A percentile compares a stretch with the other conserved stretches of the same genome.
Conservation (phyloP, 2,113 vertebrate species). For the Ochotona curzoniae region DNA sequence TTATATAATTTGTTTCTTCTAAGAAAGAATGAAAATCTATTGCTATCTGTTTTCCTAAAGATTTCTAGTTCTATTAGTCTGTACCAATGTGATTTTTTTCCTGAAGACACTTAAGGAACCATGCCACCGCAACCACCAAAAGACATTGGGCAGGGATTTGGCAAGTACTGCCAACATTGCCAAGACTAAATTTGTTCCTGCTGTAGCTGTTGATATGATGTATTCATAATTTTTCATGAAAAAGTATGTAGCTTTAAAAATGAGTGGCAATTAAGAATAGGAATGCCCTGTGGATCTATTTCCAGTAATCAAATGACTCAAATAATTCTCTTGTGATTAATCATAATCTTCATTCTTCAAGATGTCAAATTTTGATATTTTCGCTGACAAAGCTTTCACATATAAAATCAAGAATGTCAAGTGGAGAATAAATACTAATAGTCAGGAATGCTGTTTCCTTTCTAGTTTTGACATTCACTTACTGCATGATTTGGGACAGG, state of each 20-base stretch:
- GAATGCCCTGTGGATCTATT: not conserved
- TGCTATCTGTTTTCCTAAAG: not conserved
- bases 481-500: slow-evolving; percentile 9
- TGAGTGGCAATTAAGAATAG: not conserved
- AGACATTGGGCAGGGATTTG: not conserved
- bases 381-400: not conserved
- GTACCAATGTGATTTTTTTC: not conserved
- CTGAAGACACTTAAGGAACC: not conserved
- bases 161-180: not conserved
- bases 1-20: slow-evolving; percentile 62
- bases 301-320: not conserved
- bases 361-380: not conserved
- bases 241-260: slow-evolving; percentile 12
- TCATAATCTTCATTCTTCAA: not conserved
- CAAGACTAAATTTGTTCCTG: not conserved
- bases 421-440: not conserved
- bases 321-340: not conserved
- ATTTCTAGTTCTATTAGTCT: not conserved
- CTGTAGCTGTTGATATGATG: not conserved
- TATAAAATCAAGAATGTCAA: not conserved
- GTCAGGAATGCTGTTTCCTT: not conserved
- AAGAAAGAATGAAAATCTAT: slow-evolving; percentile 59
- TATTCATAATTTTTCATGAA: not conserved
- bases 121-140: not conserved
- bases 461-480: slow-evolving; percentile 30